Conservation (phyloP, 1,140 invertebrate species). For the Halyomorpha halys region DNA sequence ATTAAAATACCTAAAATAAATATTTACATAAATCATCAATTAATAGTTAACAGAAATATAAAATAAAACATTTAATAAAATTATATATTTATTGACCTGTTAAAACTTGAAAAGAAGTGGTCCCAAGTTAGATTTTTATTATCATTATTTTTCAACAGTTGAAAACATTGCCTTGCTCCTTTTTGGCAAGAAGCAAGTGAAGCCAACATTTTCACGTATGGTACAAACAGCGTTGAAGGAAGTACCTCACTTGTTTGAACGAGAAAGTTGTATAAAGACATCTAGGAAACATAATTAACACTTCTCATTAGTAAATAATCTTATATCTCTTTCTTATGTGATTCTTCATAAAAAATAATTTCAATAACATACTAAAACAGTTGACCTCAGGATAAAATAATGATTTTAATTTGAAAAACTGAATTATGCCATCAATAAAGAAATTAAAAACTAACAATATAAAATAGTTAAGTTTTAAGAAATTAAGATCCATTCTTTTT, state of each 20-base stretch:
- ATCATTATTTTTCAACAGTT: conserved; percentile 63
- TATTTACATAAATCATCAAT: conserved; percentile 16
- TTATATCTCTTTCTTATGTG: no score
- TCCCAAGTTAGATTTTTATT: conserved; percentile 53
- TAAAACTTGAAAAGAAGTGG: conserved; percentile 77
- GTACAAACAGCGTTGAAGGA: conserved; percentile 72
- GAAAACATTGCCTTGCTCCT: conserved; percentile 71
- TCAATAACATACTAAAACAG: no score
- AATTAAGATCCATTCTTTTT: no score
- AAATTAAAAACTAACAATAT: no score
- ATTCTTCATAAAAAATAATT: no score
- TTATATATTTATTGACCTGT: conserved; percentile 46
- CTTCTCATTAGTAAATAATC: no score
- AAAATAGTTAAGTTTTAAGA: no score
- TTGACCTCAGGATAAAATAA: no score
- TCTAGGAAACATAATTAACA: conserved; percentile 37
- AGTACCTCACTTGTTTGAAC: conserved; percentile 75
- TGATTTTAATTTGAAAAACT: no score
- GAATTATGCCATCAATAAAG: no score
- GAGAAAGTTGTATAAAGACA: conserved; percentile 83
- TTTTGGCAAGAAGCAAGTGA: conserved; percentile 62
- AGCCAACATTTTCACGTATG: conserved; percentile 77
- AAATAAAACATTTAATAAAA: no score
- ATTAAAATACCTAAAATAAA: conserved; percentile 38
- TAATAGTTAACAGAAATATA: background rate